Base-by-base conservation (phyloP, 2,113 vertebrate genomes). In the Rhea americana region DNA sequence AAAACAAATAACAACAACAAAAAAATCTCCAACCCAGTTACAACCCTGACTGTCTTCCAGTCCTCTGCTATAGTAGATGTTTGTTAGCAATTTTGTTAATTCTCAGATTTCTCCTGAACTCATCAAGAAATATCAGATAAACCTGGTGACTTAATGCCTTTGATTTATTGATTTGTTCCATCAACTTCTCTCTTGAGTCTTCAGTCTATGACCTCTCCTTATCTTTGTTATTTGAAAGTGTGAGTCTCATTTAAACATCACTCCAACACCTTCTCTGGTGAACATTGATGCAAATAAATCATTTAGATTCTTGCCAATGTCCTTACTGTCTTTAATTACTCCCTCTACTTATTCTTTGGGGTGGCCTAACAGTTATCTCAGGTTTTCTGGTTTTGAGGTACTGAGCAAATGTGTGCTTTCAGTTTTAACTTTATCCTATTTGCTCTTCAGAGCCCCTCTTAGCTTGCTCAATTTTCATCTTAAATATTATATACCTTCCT, bases 241-340 rank as follows among this genome's bases (percentile, higher is more conserved):
- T 72, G 77, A 91, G 62, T 94, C 45, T 91, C 80, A 61, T 94
- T 93, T 93, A 94, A 90, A 14, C 91, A 86, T 37, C 76, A 68
- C 26, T 93, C 80, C 85, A 93, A 47, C 71, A 91, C 71, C 77
- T 50, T 93, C 68, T 91, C 35, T 91, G 35, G 80, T 90, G 93
- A 95, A 94, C 83, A 89, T 58, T 73, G 88, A 94, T 95, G 88
- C 73, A 96, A 95, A 96, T 95, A 95, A 96, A 95, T 93, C 7
- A 76, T 96, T 96, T 96, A 91, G 87, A 94, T 94, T 94, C 80
- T 90, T 96, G 88, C 24, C 85, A 89, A 58, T 91, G 90, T 86
- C 85, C 90, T 89, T 86, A 94, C 12, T 94, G 94, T 94, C 66
- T 87, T 95, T 86, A 95, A 91, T 94, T 93, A 70, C 81, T 95